A percentile compares a stretch with the other conserved stretches of the same genome.
These are phyloP conservation scores for Tragelaphus scriptus DNA, from an alignment of 2,113 vertebrate species.

Conservation along the genomic window DNA sequence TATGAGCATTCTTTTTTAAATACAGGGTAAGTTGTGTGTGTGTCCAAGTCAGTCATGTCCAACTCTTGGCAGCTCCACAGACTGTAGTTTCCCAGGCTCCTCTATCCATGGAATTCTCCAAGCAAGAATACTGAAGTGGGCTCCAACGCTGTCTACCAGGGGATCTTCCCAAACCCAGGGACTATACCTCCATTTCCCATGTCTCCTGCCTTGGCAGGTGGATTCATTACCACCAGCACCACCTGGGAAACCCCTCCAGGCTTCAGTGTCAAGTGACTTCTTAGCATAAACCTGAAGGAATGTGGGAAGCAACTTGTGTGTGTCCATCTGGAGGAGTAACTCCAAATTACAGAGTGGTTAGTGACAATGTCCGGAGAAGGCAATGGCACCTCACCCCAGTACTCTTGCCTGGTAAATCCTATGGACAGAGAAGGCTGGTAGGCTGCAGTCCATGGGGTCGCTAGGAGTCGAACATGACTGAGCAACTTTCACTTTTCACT, in stretches of 20 bases:
- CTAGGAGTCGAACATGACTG: too few species aligned
- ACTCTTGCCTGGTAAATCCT: too few species aligned
- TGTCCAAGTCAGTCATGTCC: background rate
- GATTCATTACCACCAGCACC: background rate
- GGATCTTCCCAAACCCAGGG: background rate
- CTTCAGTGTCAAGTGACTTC: background rate
- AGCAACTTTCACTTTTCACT: too few species aligned
- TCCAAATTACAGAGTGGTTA: background rate
- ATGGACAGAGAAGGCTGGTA: too few species aligned
- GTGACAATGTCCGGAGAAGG: too few species aligned
- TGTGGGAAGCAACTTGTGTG: background rate
- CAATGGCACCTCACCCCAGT: too few species aligned
- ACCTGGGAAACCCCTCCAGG: background rate
- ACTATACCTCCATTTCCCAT: background rate
- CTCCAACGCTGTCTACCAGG: background rate
- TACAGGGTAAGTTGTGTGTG: background rate
- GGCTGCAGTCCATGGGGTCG: too few species aligned
- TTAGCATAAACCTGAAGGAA: background rate
- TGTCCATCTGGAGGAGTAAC: background rate
- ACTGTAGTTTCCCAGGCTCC: background rate
- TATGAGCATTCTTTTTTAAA: background rate
- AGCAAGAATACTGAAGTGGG: background rate
- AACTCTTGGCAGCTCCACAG: background rate
- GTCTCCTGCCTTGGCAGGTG: background rate
- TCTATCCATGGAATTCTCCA: background rate